Evolutionary conservation across 2,113 vertebrate genomes (phyloP).

Genomic region (Alexandromys fortis): DNA sequence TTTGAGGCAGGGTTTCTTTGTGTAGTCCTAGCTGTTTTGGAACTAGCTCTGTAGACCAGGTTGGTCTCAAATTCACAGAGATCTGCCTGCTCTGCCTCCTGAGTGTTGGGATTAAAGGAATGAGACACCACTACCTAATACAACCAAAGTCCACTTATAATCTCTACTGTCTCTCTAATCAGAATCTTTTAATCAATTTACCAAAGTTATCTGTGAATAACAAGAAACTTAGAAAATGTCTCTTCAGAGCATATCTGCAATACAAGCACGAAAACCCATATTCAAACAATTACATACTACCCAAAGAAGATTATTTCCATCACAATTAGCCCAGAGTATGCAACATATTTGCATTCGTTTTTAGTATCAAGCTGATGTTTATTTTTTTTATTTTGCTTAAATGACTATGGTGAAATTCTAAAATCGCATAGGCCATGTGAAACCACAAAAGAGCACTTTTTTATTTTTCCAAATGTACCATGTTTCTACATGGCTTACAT

Average conservation of each 20-base stretch:
- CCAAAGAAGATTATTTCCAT: conserved; percentile 75
- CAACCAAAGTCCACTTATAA: neutral
- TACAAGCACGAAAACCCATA: conserved; percentile 66
- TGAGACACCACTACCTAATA: neutral
- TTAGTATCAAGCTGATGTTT: conserved; percentile 59
- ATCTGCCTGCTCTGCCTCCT: neutral
- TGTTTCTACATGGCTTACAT: conserved; percentile 81
- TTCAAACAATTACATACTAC: conserved; percentile 66
- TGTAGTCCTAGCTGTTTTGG: neutral
- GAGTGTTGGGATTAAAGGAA: neutral
- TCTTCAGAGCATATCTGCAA: conserved; percentile 35
- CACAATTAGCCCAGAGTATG: conserved; percentile 74
- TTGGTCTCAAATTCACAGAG: neutral
- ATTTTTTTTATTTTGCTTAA: conserved; percentile 79
- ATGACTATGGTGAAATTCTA: conserved; percentile 73
- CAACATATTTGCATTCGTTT: conserved; percentile 68
- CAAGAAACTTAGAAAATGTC: conserved; percentile 43
- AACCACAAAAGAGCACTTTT: conserved; percentile 81
- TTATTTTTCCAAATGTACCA: conserved; percentile 81
- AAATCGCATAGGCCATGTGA: conserved; percentile 76
- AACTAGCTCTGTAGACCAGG: too few relatives aligned
- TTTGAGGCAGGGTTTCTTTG: neutral
- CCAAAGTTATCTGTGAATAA: conserved; percentile 33
- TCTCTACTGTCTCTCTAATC: conserved; percentile 40
- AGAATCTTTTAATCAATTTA: conserved; percentile 51